Conservation (phyloP, 2,888 invertebrate genomes). For the Xestia xanthographa region DNA sequence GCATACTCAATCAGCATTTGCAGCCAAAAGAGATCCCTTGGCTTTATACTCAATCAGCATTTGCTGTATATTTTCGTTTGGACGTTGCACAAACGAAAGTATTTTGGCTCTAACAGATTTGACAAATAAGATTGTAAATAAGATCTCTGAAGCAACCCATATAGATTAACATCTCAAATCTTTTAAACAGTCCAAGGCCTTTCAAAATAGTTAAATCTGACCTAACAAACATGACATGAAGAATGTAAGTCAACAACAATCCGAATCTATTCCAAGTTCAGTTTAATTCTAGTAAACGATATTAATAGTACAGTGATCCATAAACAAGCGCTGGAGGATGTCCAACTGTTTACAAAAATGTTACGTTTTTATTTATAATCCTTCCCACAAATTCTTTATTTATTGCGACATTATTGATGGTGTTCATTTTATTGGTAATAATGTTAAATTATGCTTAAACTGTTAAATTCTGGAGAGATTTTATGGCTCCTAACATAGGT, state of each 20-base stretch:
- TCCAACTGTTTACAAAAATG: conserved; percentile 78
- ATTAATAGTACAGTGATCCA: conserved; percentile 72
- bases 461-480: conserved; percentile 1
- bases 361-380: conserved; percentile 66
- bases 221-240: neutral
- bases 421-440: conserved; percentile 19
- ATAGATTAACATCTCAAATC: neutral
- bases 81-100: neutral
- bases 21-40: too few species aligned
- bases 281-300: conserved; percentile 68
- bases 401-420: conserved; percentile 32
- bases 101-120: neutral
- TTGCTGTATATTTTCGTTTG: too few species aligned
- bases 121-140: neutral
- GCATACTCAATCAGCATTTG: too few species aligned
- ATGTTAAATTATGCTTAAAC: conserved; percentile 12
- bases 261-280: conserved; percentile 69
- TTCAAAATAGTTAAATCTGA: neutral
- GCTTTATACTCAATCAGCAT: too few species aligned
- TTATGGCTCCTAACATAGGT: neutral
- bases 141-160: neutral
- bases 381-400: conserved; percentile 34
- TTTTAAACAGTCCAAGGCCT: conserved; percentile 9
- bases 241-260: conserved; percentile 26
- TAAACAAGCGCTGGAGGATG: conserved; percentile 83